phyloP scores from a whole-genome alignment of 2,113 vertebrate species.

The Ovis canadensis region DNA sequence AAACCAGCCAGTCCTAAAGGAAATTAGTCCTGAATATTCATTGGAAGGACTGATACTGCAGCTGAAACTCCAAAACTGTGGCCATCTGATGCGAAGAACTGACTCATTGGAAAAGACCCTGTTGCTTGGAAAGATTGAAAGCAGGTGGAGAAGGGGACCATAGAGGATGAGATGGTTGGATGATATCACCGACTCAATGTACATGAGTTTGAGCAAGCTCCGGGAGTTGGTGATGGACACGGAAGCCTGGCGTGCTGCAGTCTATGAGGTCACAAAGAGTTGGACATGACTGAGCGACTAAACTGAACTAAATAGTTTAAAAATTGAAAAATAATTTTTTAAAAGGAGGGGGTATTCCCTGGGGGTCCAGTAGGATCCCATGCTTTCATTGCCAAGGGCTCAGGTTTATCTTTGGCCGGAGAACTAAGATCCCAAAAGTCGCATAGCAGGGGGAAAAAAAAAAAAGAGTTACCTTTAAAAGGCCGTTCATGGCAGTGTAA shows the following conservation, averaged over 20 bases:
- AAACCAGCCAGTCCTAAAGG: neutral
- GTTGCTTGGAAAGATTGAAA: neutral
- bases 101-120: neutral
- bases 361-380: neutral
- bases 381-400: neutral
- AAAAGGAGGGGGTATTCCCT: neutral
- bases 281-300: neutral
- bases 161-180: neutral
- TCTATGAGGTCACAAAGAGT: neutral
- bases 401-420: neutral
- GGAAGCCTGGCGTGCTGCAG: neutral
- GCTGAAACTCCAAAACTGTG: neutral
- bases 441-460: neutral
- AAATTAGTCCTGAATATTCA: neutral
- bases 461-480: neutral
- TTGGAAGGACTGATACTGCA: neutral
- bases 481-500: neutral
- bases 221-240: neutral
- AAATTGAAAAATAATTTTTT: neutral
- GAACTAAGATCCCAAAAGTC: neutral
- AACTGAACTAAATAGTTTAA: neutral
- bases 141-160: neutral
- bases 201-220: neutral
- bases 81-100: neutral
- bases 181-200: neutral